These are phyloP conservation scores for Syngnathoides biaculeatus DNA, from an alignment of 2,113 vertebrate genomes.

Conservation along the genomic window DNA sequence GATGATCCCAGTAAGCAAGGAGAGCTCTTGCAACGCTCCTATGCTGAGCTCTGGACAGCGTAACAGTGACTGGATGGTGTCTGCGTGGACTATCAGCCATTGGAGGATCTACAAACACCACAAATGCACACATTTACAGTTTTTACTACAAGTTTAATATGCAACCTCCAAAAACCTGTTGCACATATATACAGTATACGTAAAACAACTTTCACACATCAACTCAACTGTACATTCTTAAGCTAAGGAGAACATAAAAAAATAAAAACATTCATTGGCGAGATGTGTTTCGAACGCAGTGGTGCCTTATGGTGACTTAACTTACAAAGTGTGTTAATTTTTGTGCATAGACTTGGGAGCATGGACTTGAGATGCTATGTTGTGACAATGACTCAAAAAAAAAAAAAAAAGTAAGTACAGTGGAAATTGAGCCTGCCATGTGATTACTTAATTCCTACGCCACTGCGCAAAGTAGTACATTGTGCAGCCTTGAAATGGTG, in stretches of 20 bases:
- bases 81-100: conserved; percentile 91
- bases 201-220: not conserved
- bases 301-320: too few relatives aligned
- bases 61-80: conserved; percentile 89
- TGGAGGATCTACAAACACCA: conserved; percentile 80
- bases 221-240: not conserved
- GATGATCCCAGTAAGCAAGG: conserved; percentile 90
- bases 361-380: too few relatives aligned
- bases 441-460: not conserved
- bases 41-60: conserved; percentile 85
- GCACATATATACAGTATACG: not conserved
- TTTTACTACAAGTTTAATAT: not conserved
- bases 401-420: too few relatives aligned
- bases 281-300: too few relatives aligned
- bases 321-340: too few relatives aligned
- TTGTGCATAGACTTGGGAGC: too few relatives aligned
- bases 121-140: not conserved
- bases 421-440: not conserved
- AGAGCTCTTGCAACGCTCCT: conserved; percentile 87
- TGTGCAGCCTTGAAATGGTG: too few relatives aligned
- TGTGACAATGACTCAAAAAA: too few relatives aligned
- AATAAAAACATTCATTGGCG: too few relatives aligned
- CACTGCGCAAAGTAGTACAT: not conserved
- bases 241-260: too few relatives aligned
- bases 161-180: not conserved